phyloP scores from a whole-genome alignment of 1,140 invertebrate species.

The Mylabris phalerata region DNA sequence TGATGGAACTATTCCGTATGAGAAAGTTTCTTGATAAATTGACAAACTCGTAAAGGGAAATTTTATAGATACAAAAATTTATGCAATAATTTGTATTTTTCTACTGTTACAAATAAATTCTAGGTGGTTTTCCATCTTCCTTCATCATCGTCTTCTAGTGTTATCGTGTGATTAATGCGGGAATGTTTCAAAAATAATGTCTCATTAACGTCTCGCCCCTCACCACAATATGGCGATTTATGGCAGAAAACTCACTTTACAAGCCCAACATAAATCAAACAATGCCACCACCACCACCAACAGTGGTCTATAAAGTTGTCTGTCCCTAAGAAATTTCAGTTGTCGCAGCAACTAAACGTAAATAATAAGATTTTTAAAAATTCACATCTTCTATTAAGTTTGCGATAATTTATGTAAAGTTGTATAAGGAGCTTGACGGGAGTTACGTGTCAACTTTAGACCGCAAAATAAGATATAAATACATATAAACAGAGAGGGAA shows the following conservation, averaged over 20 bases:
- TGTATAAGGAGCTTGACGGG: neutral
- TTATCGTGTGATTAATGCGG: conserved; percentile 31
- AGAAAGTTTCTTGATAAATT: neutral
- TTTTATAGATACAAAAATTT: too few species aligned
- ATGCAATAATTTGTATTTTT: too few species aligned
- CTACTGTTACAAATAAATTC: too few species aligned
- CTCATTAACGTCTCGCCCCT: conserved; percentile 34
- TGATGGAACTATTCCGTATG: too few species aligned
- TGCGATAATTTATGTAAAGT: conserved; percentile 21
- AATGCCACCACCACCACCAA: conserved; percentile 5
- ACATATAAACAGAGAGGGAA: neutral
- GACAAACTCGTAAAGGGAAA: neutral
- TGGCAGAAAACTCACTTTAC: conserved; percentile 30
- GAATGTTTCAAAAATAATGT: conserved; percentile 37
- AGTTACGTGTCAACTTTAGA: neutral
- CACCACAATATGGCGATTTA: conserved; percentile 28
- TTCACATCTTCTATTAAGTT: conserved; percentile 22
- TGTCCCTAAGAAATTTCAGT: conserved; percentile 14
- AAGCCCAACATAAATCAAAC: conserved; percentile 31
- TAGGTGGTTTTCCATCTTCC: too few species aligned
- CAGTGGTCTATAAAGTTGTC: neutral
- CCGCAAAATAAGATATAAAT: neutral
- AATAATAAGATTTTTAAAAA: conserved; percentile 28
- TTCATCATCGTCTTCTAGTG: neutral
- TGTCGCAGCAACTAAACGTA: conserved; percentile 29